Evolutionary conservation across 2,113 vertebrate genomes (phyloP), one percentile per base, ranked within the genome.

Genomic region (Sturnira hondurensis): DNA sequence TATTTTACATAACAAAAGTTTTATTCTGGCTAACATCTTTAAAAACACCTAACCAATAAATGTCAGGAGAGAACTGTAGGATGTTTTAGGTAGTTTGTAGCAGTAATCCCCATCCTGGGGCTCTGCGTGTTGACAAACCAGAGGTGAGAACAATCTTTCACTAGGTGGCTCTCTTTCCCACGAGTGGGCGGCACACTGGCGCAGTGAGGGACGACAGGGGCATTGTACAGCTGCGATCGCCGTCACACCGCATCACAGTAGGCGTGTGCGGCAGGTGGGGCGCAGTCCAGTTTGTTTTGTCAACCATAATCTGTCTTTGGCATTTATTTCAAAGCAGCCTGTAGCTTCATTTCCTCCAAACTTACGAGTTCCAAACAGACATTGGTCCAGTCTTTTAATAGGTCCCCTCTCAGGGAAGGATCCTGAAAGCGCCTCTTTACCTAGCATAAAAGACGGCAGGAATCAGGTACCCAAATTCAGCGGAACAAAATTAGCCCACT

Each of bases 111-210:
- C 38, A 58, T 41, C 56, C 38, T 31, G 63, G 86, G 67, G 54
- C 85, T 93, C 13, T 31, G 36, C 22, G 47, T 38, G 26, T 52
- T 28, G 41, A 89, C 78, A 50, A 22, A 26, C 10, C 33, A 3
- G 85, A 82, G 52, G 92, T 74, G 73, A 70, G 91, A 70, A 47
- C 67, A 12, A 1, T 67, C 78, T 50, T 54, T 95, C 97, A 81
- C 96, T 97, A 97, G 96, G 86, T 91, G 97, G 96, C 97, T 86
- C 97, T 83, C 88, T 89, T 96, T 58, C 38, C 95, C n/a, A 2
- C 0, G 74, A 84, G 93, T 50, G 88, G 95, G 91, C 28, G 38
- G 73, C 2, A 26, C 24, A 0, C 7, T 3, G n/a, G 82, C 2
- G 77, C 24, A 15, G 2, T 10, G 47, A 31, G 2, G 68, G 61